A percentile compares a stretch with the other conserved stretches of the same genome.
These are phyloP conservation scores for Danio aesculapii DNA, from an alignment of 2,797 vertebrate genomes.

Conservation along the genomic window DNA sequence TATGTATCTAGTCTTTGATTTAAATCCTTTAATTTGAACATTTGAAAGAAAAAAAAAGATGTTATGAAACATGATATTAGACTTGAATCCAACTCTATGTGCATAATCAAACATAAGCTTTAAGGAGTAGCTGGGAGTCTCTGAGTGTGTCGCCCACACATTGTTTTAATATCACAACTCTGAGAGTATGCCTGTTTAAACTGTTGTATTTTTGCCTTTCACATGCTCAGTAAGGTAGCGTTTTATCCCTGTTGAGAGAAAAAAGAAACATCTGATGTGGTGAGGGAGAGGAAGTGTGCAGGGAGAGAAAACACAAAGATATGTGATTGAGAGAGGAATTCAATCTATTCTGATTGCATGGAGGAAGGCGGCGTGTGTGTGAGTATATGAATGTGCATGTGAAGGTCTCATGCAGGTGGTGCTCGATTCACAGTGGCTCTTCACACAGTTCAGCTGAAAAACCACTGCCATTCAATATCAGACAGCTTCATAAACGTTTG, in stretches of 20 bases:
- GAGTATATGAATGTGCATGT: background rate
- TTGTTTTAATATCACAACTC: conserved; percentile 10
- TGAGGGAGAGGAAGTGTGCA: background rate
- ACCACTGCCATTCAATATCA: background rate
- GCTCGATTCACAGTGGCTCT: background rate
- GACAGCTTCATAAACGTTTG: background rate
- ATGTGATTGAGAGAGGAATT: conserved; percentile 23
- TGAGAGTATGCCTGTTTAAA: background rate
- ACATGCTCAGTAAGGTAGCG: background rate
- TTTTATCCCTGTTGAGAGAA: background rate
- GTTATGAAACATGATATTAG: background rate
- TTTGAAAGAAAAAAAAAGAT: background rate
- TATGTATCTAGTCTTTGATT: background rate
- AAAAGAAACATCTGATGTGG: conserved; percentile 10
- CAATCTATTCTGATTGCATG: conserved; percentile 22
- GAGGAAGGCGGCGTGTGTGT: background rate
- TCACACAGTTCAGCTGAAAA: background rate
- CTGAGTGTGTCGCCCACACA: conserved; percentile 7
- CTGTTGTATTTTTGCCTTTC: conserved; percentile 12
- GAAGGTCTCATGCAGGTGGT: conserved; percentile 8
- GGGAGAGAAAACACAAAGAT: conserved; percentile 3
- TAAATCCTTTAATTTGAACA: background rate
- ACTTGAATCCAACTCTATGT: background rate
- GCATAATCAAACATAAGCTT: conserved; percentile 1
- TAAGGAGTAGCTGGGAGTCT: conserved; percentile 10